These are phyloP conservation scores for Myathropa florea DNA, from an alignment of 2,888 invertebrate genomes.

Conservation along the genomic window DNA sequence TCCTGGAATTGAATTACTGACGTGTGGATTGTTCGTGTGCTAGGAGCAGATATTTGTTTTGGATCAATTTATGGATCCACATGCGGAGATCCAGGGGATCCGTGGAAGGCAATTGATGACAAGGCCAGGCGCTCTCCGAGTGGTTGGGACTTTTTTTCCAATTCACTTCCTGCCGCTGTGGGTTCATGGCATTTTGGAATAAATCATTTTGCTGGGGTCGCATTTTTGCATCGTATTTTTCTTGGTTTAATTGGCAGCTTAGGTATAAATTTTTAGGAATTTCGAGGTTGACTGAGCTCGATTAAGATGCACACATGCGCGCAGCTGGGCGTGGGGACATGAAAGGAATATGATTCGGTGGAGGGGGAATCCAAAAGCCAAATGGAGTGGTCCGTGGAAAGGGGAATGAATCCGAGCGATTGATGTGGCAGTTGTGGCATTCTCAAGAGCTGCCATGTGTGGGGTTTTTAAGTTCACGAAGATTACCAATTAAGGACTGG, in stretches of 20 bases:
- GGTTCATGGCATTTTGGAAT: neutral
- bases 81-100: neutral
- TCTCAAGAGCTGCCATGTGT: too few species aligned
- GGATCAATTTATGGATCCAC: constrained; percentile 59
- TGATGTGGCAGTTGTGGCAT: too few species aligned
- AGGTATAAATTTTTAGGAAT: neutral
- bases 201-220: neutral
- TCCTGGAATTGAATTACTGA: constrained; percentile 60
- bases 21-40: constrained; percentile 30
- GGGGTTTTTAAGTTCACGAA: too few species aligned
- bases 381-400: too few species aligned
- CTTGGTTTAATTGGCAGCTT: neutral
- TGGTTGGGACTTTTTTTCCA: constrained; percentile 1
- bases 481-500: too few species aligned
- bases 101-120: neutral
- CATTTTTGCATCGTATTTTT: neutral
- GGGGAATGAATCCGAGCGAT: too few species aligned
- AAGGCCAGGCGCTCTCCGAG: too few species aligned
- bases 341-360: neutral
- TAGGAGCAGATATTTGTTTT: constrained; percentile 50
- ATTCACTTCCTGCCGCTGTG: constrained; percentile 7
- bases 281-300: neutral
- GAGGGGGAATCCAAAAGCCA: too few species aligned
- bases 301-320: neutral
- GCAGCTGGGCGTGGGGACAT: neutral